phyloP scores from a whole-genome alignment of 2,888 invertebrate species.

The Ophraella communa region DNA sequence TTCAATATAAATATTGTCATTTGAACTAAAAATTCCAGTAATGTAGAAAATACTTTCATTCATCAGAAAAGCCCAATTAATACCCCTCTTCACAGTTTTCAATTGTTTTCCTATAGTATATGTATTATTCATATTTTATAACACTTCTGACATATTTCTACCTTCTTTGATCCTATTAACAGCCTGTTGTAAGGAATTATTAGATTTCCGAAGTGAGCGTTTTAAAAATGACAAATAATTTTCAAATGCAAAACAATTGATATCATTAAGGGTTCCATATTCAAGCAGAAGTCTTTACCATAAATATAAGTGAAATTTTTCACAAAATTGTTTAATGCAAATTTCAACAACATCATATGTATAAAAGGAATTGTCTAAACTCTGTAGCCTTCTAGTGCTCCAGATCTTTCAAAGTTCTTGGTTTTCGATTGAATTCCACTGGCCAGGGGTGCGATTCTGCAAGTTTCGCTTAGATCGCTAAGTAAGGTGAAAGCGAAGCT shows the following conservation, averaged over 20 bases:
- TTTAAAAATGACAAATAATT: neutral
- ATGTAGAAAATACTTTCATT: conserved; percentile 4
- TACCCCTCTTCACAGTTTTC: conserved; percentile 3
- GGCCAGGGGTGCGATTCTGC: no score
- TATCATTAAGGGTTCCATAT: conserved; percentile 11
- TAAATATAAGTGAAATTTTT: conserved; percentile 10
- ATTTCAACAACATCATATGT: neutral
- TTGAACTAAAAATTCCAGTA: conserved; percentile 14
- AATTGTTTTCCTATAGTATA: conserved; percentile 12
- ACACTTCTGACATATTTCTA: conserved; percentile 2
- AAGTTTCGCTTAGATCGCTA: no score
- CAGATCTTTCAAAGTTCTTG: neutral
- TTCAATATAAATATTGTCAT: conserved; percentile 3
- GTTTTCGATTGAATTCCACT: neutral
- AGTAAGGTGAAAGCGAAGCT: no score
- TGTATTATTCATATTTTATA: conserved; percentile 4
- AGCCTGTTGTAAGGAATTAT: conserved; percentile 19
- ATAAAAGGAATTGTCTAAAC: neutral
- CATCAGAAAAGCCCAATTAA: conserved; percentile 17
- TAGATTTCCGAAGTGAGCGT: conserved; percentile 5
- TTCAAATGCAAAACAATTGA: conserved; percentile 21
- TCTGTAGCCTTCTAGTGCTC: neutral
- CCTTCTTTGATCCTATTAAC: conserved; percentile 20
- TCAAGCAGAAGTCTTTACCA: conserved; percentile 16
- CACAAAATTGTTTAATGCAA: neutral